Base-by-base conservation (phyloP, 30 jellyfish, hydroid and myxozoan species). In the Turritopsis dohrnii region DNA sequence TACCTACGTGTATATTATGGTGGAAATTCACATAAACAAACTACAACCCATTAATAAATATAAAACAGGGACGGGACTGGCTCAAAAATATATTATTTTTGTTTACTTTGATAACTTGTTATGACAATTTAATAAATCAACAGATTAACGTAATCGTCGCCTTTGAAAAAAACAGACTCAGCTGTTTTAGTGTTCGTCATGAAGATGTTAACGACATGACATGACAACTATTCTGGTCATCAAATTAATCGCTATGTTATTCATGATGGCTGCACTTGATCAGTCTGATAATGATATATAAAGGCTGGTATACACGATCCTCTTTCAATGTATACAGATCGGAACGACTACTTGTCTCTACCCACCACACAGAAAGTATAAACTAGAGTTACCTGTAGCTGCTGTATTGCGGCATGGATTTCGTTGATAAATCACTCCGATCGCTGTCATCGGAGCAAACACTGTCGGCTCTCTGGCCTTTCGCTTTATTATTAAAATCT, bases 341-440 rank as follows among this genome's bases (percentile, higher is more conserved):
- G n/a, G n/a, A n/a, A n/a, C n/a, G n/a, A n/a, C n/a, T n/a, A n/a
- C n/a, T n/a, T n/a, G n/a, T 60, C 21, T 60, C 21, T 23, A 60
- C 0, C 73, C 0, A 60, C 21, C 19, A 0, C 0, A 0, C 73
- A 23, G 19, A 60, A 21, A 77, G 29, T 7, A 17, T 21, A 25
- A 1, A 25, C 0, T 22, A 27, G 23, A 1, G 27, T 17, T 87
- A 88, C 98, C 98, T 88, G 90, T 93, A 93, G 75, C 98, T 93
- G 88, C 98, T 93, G 80, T 93, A 93, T 81, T 93, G 98, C 71
- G 98, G 98, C 76, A 93, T 80, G 13, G 98, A 93, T 65, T 94
- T 73, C 24, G 95, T 71, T 16, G 98, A 93, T 1, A 94, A 65
- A 65, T 88, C 93, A 71, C 98, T 93, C 28, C 79, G 90, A 29